phyloP scores from a whole-genome alignment of 1,140 invertebrate genomes.

The Anastatus disparis region DNA sequence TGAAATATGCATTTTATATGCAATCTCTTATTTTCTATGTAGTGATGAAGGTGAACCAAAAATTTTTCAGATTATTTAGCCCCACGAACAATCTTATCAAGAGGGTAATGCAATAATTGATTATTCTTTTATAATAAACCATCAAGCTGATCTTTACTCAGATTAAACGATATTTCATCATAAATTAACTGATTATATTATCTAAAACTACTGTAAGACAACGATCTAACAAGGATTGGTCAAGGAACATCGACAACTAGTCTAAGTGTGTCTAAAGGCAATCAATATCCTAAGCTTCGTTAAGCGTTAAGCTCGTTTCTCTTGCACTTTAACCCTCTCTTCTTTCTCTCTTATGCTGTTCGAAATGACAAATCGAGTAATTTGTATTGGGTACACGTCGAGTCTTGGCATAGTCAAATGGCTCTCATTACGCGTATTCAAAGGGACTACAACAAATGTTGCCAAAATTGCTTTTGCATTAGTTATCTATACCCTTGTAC shows the following conservation, averaged over 20 bases:
- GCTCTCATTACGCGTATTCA: conserved; percentile 43
- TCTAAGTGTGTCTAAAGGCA: not conserved
- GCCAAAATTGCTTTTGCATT: conserved; percentile 32
- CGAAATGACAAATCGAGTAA: conserved; percentile 46
- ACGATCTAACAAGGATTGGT: conserved; percentile 1
- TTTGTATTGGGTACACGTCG: conserved; percentile 40
- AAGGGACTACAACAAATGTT: conserved; percentile 38
- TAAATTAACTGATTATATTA: no score
- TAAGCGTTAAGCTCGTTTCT: conserved; percentile 5
- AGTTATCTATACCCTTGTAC: no score
- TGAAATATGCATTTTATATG: no score
- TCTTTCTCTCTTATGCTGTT: not conserved
- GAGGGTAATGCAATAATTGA: no score
- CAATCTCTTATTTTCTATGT: no score
- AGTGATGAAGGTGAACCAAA: no score
- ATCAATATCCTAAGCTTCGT: conserved; percentile 41
- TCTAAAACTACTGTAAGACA: no score
- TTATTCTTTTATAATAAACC: no score
- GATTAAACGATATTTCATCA: no score
- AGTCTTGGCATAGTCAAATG: conserved; percentile 20
- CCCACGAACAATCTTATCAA: no score
- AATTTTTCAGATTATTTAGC: no score
- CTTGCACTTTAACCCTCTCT: not conserved
- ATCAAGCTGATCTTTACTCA: no score
- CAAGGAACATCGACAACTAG: not conserved